phyloP scores from a whole-genome alignment of 2,113 vertebrate genomes.

The Balaeniceps rex region DNA sequence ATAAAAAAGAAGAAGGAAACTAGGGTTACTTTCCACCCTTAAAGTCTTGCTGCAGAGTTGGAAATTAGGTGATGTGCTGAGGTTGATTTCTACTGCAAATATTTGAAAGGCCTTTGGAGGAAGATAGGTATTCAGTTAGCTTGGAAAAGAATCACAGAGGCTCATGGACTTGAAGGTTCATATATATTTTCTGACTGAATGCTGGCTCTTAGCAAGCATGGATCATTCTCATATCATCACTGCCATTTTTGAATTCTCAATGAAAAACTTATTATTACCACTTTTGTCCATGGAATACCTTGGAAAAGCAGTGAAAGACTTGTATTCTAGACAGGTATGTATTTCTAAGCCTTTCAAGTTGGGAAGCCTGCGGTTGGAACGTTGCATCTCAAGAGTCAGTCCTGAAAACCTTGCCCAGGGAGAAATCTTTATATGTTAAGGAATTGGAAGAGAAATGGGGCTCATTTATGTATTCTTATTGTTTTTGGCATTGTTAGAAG shows the following conservation, averaged over 20 bases:
- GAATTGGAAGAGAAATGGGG: neutral
- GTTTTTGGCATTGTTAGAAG: neutral
- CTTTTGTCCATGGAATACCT: neutral
- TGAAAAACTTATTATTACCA: neutral
- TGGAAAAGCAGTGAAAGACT: neutral
- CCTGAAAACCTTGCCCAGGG: neutral
- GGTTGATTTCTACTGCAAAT: neutral
- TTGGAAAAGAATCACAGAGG: neutral
- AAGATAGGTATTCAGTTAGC: neutral
- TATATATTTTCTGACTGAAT: neutral
- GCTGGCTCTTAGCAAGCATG: neutral
- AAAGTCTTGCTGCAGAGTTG: neutral
- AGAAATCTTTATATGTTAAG: neutral
- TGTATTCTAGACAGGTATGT: neutral
- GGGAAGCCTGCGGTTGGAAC: neutral
- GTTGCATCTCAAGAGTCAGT: accelerated
- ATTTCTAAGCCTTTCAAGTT: neutral
- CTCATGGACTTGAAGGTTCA: neutral
- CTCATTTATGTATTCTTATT: neutral
- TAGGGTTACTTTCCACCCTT: neutral
- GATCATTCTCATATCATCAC: neutral
- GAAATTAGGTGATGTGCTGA: neutral
- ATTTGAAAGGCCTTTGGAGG: neutral
- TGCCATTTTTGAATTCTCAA: neutral
- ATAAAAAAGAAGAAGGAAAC: neutral